Evolutionary conservation across 53 echinoderm and acorn worm species (phyloP), one percentile per base, ranked within the genome.

Genomic region (Luidia sarsii): DNA sequence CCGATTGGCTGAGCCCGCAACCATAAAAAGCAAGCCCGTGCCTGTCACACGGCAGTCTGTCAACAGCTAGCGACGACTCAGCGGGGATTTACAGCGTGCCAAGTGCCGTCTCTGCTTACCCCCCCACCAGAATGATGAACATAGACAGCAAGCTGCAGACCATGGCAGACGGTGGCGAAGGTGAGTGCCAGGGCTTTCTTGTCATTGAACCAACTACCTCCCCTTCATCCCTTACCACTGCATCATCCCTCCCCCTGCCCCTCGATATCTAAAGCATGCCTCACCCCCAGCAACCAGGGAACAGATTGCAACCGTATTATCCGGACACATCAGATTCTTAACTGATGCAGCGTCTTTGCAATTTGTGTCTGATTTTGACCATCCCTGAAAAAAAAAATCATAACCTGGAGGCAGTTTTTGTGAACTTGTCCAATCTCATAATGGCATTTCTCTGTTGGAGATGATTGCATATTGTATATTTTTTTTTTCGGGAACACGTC

Each of bases 31-130:
- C 50, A 34, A 72, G 51, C 64, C 72, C 33, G 49, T 72, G 82
- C 73, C 84, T 72, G 84, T 84, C 84, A 84, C 74, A 39, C 72
- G 51, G 71, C 84, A 84, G 72, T 84, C 73, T 84, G 73, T 84
- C 84, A 84, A 50, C 84, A 77, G 77, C 73, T 54, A 50, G 84
- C 84, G 50, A 72, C 72, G 73, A 84, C 41, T 41, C 41, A 41
- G 11, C 72, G 73, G 77, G n/a, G 84, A 84, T 84, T 84, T 84
- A 84, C 84, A 84, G 46, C 84, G 71, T 65, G 64, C 48, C 72
- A 59, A 84, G 84, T 59, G 38, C 50, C 48, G 64, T 15, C 35
- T 62, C 61, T 63, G 59, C 59, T 64, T 83, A 14, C 24, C 32
- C 38, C 14, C 19, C 28, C n/a, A n/a, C n/a, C 30, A 80, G 28